These are phyloP conservation scores for Sebastes elongatus DNA, from an alignment of 2,797 vertebrate genomes.

Conservation along the genomic window DNA sequence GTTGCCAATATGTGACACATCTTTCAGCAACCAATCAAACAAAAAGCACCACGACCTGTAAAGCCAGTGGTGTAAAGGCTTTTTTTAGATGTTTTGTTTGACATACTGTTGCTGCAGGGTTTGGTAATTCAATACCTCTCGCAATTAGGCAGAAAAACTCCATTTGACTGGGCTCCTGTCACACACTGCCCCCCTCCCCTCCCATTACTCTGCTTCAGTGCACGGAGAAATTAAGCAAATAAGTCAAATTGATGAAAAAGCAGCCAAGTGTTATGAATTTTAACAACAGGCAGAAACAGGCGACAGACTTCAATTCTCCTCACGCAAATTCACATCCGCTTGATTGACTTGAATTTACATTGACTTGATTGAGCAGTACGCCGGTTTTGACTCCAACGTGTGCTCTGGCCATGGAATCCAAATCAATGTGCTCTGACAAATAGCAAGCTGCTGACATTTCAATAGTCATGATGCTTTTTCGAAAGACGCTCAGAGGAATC, in stretches of 20 bases:
- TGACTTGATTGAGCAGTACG: conserved; percentile 15
- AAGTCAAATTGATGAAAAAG: conserved; percentile 32
- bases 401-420: conserved; percentile 21
- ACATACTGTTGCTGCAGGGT: neutral
- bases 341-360: conserved; percentile 39
- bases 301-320: neutral
- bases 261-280: conserved; percentile 11
- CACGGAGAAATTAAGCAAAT: conserved; percentile 29
- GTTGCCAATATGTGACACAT: neutral
- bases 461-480: conserved; percentile 16
- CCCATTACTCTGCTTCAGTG: conserved; percentile 8
- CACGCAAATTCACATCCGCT: neutral
- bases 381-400: conserved; percentile 22
- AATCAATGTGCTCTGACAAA: conserved; percentile 48
- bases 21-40: neutral
- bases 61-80: neutral
- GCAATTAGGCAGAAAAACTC: conserved; percentile 18
- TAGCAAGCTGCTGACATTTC: conserved; percentile 21
- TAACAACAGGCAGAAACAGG: conserved; percentile 15
- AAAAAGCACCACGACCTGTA: neutral
- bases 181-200: neutral
- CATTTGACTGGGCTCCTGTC: conserved; percentile 1
- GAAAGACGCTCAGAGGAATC: conserved; percentile 14
- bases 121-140: conserved; percentile 18
- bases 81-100: neutral